Conservation (phyloP, 2,797 vertebrate genomes). For the Myotis planiceps region DNA sequence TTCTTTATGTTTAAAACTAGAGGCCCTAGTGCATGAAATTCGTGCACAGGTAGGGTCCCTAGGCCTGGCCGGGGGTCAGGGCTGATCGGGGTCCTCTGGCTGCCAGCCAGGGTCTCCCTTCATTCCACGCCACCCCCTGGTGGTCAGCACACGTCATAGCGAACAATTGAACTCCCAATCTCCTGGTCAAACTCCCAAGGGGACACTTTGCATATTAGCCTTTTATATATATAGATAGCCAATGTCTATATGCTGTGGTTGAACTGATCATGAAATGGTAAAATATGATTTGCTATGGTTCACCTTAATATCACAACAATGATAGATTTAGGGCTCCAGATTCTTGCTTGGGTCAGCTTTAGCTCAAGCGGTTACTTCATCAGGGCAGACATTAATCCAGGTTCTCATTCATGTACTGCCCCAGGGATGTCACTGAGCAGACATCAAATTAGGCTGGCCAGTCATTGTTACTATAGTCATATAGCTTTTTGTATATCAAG, state of each 20-base stretch:
- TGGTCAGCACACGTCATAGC: too few species aligned
- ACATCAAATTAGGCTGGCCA: not conserved
- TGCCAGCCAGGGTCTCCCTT: too few species aligned
- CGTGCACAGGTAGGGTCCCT: too few species aligned
- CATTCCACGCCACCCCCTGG: too few species aligned
- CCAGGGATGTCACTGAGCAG: not conserved
- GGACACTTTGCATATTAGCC: too few species aligned
- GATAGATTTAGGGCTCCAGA: not conserved
- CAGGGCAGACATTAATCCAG: too few species aligned
- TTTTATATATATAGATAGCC: not conserved
- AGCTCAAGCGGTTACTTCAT: too few species aligned
- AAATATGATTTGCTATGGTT: conserved; percentile 12
- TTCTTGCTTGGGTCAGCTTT: not conserved
- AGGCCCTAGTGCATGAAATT: too few species aligned
- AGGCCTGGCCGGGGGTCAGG: too few species aligned
- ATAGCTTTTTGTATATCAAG: conserved; percentile 14
- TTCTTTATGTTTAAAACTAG: conserved; percentile 42
- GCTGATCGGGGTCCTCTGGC: too few species aligned
- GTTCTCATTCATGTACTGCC: not conserved
- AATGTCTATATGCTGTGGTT: not conserved
- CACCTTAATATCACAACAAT: not conserved
- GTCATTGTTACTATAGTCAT: not conserved
- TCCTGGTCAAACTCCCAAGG: too few species aligned
- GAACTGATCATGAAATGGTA: conserved; percentile 11
- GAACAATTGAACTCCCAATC: too few species aligned